Percentiles rank a stretch among this genome's conserved stretches.
phyloP scores from a whole-genome alignment of 2,113 vertebrate genomes.

The Nothobranchius furzeri region DNA sequence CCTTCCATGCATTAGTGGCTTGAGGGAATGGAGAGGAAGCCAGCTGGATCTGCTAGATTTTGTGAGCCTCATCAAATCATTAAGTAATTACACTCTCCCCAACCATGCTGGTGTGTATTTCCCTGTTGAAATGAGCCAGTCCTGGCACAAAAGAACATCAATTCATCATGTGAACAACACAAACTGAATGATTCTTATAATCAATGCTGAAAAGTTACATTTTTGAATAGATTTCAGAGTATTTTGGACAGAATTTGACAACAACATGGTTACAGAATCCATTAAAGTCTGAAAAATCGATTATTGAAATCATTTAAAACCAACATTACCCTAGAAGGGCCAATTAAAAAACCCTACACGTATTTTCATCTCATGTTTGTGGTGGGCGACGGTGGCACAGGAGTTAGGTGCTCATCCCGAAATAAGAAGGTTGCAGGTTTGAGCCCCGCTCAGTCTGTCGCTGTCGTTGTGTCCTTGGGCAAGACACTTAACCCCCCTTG shows the following conservation, averaged over 20 bases:
- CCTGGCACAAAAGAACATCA: neutral
- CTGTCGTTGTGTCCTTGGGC: too few relatives aligned
- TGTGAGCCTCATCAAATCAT: constrained; percentile 18
- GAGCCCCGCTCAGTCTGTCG: too few relatives aligned
- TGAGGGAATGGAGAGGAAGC: constrained; percentile 11
- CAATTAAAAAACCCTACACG: neutral
- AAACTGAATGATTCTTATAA: neutral
- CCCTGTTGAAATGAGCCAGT: neutral
- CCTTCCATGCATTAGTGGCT: constrained; percentile 35
- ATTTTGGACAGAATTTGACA: neutral
- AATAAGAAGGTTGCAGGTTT: too few relatives aligned
- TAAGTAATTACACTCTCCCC: constrained; percentile 15
- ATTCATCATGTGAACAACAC: neutral
- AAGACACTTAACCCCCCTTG: too few relatives aligned
- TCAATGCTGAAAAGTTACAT: neutral
- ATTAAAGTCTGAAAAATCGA: too few relatives aligned
- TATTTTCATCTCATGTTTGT: neutral
- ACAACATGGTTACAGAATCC: neutral
- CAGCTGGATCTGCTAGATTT: constrained; percentile 24
- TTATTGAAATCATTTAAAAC: too few relatives aligned
- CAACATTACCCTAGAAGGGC: neutral
- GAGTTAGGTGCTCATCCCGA: too few relatives aligned
- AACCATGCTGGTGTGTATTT: neutral
- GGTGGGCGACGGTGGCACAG: too few relatives aligned
- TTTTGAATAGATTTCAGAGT: neutral